Evolutionary conservation across 2,113 vertebrate species (phyloP).

Genomic region (Archocentrus centrarchus): DNA sequence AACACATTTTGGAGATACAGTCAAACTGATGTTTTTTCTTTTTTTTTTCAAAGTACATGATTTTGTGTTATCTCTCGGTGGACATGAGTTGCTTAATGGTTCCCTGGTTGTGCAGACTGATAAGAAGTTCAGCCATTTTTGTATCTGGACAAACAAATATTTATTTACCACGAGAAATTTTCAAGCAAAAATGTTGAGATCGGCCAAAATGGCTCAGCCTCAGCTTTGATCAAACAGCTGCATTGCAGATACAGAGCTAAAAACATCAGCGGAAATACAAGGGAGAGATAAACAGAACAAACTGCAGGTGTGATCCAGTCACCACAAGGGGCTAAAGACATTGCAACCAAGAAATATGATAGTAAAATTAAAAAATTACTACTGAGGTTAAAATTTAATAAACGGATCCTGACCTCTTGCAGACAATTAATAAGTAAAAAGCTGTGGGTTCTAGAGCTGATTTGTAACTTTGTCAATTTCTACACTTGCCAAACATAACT

Average conservation of each 20-base stretch:
- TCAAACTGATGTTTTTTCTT: not conserved
- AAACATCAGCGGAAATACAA: not conserved
- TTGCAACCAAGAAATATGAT: not conserved
- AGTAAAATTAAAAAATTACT: not conserved
- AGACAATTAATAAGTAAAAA: not conserved
- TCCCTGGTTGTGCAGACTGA: not conserved
- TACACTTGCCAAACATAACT: not conserved
- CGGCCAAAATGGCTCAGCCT: not conserved
- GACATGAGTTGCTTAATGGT: not conserved
- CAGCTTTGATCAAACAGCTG: not conserved
- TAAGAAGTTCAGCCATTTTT: not conserved
- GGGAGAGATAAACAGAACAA: not conserved
- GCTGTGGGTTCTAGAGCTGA: not conserved
- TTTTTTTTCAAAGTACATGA: not conserved
- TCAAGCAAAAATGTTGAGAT: not conserved
- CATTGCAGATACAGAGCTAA: not conserved
- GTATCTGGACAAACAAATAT: not conserved
- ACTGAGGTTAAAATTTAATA: not conserved
- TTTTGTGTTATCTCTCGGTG: not conserved
- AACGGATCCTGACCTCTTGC: not conserved
- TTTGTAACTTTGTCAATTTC: not conserved
- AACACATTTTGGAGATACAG: not conserved
- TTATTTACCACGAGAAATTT: not conserved
- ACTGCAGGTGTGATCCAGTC: not conserved
- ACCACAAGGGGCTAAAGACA: not conserved